phyloP scores from a whole-genome alignment of 92 coral and sea anemone species.

The Anthopleura xanthogrammica region DNA sequence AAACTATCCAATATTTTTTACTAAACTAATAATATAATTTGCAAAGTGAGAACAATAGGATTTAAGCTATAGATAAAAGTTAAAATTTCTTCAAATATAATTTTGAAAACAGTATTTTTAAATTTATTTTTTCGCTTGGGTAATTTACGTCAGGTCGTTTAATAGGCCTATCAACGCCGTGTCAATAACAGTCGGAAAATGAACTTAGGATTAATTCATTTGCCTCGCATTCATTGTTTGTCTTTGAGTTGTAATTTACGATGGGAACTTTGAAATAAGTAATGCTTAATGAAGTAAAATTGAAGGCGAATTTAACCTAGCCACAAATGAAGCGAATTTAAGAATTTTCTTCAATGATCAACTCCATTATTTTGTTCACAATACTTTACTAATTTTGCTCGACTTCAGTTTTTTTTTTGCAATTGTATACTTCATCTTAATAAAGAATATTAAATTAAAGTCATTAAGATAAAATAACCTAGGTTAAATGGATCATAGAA shows the following conservation, averaged over 20 bases:
- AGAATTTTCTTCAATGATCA: background rate
- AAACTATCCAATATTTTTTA: conserved; percentile 10
- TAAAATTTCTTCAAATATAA: too few species aligned
- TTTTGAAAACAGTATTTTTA: background rate
- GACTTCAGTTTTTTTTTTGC: background rate
- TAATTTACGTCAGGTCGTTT: background rate
- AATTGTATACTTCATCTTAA: background rate
- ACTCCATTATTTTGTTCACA: background rate
- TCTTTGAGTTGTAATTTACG: conserved; percentile 20
- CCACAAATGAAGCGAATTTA: background rate
- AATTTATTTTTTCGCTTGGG: background rate
- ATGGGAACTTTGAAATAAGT: conserved; percentile 14
- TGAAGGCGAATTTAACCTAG: background rate
- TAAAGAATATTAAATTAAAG: background rate
- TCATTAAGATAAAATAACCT: background rate
- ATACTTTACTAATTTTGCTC: background rate
- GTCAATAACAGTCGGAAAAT: background rate
- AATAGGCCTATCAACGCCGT: background rate
- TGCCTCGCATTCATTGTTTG: background rate
- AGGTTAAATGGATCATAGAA: too few species aligned
- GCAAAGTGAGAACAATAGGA: background rate
- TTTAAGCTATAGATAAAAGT: background rate
- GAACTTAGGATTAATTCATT: background rate
- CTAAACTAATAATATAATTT: background rate
- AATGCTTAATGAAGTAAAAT: background rate